These are phyloP conservation scores for Mungos mungo DNA, from an alignment of 2,113 vertebrate species.

Conservation along the genomic window DNA sequence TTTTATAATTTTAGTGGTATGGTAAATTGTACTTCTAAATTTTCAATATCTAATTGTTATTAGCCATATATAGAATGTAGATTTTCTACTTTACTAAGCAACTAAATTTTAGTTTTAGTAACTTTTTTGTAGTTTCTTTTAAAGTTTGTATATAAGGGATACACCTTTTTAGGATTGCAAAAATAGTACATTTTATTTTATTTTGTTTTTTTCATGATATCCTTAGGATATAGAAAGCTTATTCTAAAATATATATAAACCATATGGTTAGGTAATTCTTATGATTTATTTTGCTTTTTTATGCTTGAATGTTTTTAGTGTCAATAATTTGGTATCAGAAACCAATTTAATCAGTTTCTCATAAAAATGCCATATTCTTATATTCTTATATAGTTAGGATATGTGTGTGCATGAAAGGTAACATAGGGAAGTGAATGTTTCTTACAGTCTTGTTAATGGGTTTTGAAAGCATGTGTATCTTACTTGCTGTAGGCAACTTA, in stretches of 20 bases:
- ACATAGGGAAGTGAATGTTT: neutral
- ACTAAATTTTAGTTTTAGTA: neutral
- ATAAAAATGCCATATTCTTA: neutral
- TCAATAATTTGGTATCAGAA: neutral
- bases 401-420: neutral
- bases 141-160: neutral
- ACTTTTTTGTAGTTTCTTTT: neutral
- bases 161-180: neutral
- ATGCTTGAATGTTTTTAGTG: slow-evolving; percentile 5
- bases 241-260: neutral
- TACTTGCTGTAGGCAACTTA: neutral
- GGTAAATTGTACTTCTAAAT: neutral
- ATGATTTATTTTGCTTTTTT: neutral
- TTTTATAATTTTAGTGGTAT: neutral
- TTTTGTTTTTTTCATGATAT: neutral
- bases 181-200: neutral
- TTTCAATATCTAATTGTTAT: neutral
- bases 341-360: neutral
- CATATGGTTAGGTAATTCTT: neutral
- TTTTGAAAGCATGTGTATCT: slow-evolving; percentile 19
- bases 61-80: neutral
- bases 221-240: neutral
- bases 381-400: slow-evolving; percentile 3
- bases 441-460: neutral
- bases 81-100: slow-evolving; percentile 1